Evolutionary conservation across 2,888 invertebrate genomes (phyloP).

Genomic region (Tachystola acroxantha): DNA sequence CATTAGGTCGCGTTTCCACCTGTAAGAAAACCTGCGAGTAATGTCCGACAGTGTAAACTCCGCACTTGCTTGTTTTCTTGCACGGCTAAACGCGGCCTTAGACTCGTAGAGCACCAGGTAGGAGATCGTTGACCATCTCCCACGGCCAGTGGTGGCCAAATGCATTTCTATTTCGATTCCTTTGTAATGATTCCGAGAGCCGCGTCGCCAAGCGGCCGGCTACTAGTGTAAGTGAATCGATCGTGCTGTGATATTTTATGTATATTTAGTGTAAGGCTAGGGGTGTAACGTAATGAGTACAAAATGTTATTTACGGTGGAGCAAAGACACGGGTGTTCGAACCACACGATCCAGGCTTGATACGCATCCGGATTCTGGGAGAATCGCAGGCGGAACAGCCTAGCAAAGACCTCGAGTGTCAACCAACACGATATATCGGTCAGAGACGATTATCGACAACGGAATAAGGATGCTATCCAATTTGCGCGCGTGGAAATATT

Average conservation of each 20-base stretch:
- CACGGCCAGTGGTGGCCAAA: conserved; percentile 36
- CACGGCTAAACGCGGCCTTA: too few relatives aligned
- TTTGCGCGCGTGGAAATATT: conserved; percentile 17
- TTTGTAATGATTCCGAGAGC: conserved; percentile 51
- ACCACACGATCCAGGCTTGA: conserved; percentile 13
- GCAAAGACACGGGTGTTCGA: conserved; percentile 21
- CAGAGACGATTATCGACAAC: background rate
- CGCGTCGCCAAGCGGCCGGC: conserved; percentile 61
- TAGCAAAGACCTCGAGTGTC: background rate
- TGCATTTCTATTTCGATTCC: conserved; percentile 70
- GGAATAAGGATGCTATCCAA: conserved; percentile 9
- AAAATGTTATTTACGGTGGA: conserved; percentile 55
- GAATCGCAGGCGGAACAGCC: background rate
- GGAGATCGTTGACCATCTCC: conserved; percentile 1
- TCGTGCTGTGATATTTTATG: conserved; percentile 78
- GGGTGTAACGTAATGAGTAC: conserved; percentile 63
- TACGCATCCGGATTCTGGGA: conserved; percentile 16
- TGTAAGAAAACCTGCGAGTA: too few relatives aligned
- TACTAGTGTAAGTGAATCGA: conserved; percentile 74
- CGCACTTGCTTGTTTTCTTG: too few relatives aligned
- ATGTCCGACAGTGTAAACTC: too few relatives aligned
- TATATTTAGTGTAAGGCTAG: conserved; percentile 69
- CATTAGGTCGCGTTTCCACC: too few relatives aligned
- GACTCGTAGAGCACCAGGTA: too few relatives aligned
- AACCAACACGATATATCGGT: background rate